These are phyloP conservation scores for Grus americana DNA, from an alignment of 2,113 vertebrate species.

Conservation along the genomic window DNA sequence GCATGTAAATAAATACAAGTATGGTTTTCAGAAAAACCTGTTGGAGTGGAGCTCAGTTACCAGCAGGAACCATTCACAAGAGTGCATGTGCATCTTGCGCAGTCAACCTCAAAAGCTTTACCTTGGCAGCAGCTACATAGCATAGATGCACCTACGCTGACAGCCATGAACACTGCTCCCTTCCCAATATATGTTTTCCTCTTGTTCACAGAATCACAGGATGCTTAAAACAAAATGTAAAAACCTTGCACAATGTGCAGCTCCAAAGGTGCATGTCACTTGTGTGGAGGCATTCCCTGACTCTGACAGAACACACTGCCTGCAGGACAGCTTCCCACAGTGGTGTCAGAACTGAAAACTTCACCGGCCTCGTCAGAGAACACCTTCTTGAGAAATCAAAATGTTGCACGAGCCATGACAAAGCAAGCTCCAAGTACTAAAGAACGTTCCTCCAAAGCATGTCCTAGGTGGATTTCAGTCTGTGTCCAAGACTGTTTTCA, in stretches of 20 bases:
- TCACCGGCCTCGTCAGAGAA: background rate
- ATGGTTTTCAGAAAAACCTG: background rate
- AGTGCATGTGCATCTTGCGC: background rate
- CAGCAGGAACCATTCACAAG: background rate
- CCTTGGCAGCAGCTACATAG: background rate
- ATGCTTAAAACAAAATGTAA: background rate
- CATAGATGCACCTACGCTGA: background rate
- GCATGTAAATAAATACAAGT: background rate
- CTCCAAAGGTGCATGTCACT: background rate
- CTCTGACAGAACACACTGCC: background rate
- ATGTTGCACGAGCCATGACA: background rate
- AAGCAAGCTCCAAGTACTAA: background rate
- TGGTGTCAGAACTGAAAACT: background rate
- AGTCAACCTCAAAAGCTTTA: background rate
- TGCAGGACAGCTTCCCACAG: background rate
- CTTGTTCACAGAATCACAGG: background rate
- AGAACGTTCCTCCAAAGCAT: background rate
- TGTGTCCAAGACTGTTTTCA: background rate
- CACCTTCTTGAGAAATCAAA: background rate
- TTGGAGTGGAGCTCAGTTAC: background rate
- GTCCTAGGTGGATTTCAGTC: background rate
- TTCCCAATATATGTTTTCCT: background rate
- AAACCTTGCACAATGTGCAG: background rate
- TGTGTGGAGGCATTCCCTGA: background rate
- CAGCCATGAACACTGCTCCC: background rate